These are phyloP conservation scores for Thera britannica DNA, from an alignment of 2,888 invertebrate species.

Conservation along the genomic window DNA sequence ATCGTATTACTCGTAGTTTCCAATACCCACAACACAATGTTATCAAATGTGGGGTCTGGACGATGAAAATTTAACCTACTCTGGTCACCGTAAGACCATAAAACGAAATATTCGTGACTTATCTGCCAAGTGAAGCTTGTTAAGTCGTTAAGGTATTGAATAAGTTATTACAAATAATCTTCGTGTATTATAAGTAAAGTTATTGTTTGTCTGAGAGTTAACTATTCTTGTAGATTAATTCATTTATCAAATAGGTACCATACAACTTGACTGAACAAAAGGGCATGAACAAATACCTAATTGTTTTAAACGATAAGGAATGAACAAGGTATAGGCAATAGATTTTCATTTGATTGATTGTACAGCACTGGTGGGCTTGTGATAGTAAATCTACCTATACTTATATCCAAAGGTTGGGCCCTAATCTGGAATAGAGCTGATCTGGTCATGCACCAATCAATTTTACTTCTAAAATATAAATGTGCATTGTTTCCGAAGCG, in stretches of 20 bases:
- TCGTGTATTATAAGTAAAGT: conserved; percentile 46
- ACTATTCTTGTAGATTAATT: conserved; percentile 28
- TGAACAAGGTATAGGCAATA: conserved; percentile 3
- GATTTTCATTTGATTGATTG: conserved; percentile 6
- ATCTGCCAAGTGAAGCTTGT: conserved; percentile 42
- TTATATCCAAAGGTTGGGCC: neutral
- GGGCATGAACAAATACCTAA: conserved; percentile 13
- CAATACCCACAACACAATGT: neutral
- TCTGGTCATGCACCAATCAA: neutral
- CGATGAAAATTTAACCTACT: neutral
- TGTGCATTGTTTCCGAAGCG: neutral
- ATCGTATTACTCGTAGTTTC: neutral
- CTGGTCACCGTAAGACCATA: conserved; percentile 19
- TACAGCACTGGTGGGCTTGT: neutral
- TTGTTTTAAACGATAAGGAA: conserved; percentile 11
- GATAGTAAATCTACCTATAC: neutral
- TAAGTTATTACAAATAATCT: conserved; percentile 28
- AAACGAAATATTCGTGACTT: conserved; percentile 50
- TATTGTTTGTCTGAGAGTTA: conserved; percentile 34
- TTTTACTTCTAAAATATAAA: neutral
- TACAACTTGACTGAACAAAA: conserved; percentile 15
- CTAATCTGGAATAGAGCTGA: neutral
- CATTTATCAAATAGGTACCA: conserved; percentile 14
- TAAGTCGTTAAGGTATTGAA: conserved; percentile 48
- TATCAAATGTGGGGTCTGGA: neutral